These are phyloP conservation scores for Glaucidium brasilianum DNA, from an alignment of 2,113 vertebrate species.

Conservation along the genomic window DNA sequence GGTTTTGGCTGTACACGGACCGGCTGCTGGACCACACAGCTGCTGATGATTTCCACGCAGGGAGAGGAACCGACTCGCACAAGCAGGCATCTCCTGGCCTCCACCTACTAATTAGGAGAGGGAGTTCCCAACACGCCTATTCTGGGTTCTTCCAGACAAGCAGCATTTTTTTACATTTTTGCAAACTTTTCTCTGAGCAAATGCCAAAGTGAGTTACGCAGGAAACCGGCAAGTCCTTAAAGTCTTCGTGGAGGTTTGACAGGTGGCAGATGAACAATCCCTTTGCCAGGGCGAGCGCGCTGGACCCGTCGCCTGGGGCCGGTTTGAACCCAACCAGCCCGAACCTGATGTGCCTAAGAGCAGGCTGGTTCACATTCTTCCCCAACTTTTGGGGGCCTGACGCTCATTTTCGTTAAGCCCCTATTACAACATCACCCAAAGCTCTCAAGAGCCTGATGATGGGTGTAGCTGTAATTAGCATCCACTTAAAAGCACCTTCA, in stretches of 20 bases:
- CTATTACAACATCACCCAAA: background rate
- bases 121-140: slow-evolving; percentile 23
- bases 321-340: background rate
- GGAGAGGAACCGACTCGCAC: background rate
- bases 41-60: rapidly evolving
- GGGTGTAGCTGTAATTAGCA: background rate
- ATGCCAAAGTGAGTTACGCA: background rate
- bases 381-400: background rate
- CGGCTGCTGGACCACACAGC: background rate
- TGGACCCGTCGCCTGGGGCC: background rate
- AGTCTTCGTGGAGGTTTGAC: background rate
- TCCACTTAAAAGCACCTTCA: background rate
- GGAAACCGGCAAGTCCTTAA: background rate
- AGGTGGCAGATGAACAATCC: background rate
- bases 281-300: background rate
- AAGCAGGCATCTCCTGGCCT: background rate
- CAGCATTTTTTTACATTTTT: background rate
- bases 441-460: rapidly evolving
- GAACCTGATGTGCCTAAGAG: background rate
- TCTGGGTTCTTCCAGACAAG: background rate
- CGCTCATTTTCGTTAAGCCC: background rate
- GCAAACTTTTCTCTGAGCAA: background rate
- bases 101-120: slow-evolving; percentile 39
- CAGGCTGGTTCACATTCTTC: slow-evolving; percentile 25
- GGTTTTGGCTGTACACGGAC: background rate